These are phyloP conservation scores for Alviniconcha marisindica DNA, from an alignment of 1,140 invertebrate genomes.

Conservation along the genomic window DNA sequence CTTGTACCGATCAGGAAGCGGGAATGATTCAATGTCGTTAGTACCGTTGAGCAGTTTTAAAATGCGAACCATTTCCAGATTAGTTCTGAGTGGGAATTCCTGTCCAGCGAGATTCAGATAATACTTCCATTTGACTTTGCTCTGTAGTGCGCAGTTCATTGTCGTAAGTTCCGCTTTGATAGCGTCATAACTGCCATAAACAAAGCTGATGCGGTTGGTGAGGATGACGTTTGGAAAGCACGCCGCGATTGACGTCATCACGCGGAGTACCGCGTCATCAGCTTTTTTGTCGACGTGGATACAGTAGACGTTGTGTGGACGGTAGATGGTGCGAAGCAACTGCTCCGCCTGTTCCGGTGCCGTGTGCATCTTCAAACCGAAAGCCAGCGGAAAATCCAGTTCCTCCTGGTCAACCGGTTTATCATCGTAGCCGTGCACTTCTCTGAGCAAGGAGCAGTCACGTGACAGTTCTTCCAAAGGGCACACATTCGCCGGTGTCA, in stretches of 20 bases:
- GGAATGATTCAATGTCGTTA: slow-evolving; percentile 63
- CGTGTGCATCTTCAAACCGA: slow-evolving; percentile 63
- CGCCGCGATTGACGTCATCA: slow-evolving; percentile 53
- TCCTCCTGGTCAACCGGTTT: slow-evolving; percentile 46
- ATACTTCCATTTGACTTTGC: slow-evolving; percentile 65
- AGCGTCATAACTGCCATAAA: slow-evolving; percentile 52
- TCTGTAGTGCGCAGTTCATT: slow-evolving; percentile 46
- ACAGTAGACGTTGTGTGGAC: slow-evolving; percentile 74
- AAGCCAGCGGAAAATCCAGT: slow-evolving; percentile 64
- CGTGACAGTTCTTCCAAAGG: not conserved
- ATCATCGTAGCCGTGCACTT: not conserved
- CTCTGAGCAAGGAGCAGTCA: not conserved
- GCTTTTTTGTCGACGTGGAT: slow-evolving; percentile 70
- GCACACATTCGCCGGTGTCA: too few species aligned
- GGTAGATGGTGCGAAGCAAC: slow-evolving; percentile 69
- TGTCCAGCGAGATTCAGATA: slow-evolving; percentile 70
- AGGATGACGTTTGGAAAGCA: slow-evolving; percentile 65
- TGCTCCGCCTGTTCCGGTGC: slow-evolving; percentile 65
- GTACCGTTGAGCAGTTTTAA: slow-evolving; percentile 60
- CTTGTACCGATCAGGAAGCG: slow-evolving; percentile 37
- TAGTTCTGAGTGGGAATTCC: slow-evolving; percentile 69
- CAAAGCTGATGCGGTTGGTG: slow-evolving; percentile 45
- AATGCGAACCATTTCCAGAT: slow-evolving; percentile 64
- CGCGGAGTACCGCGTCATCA: slow-evolving; percentile 41
- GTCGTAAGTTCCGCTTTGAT: slow-evolving; percentile 16